Conservation (phyloP, 2,113 vertebrate species). For the Pseudopipra pipra region DNA sequence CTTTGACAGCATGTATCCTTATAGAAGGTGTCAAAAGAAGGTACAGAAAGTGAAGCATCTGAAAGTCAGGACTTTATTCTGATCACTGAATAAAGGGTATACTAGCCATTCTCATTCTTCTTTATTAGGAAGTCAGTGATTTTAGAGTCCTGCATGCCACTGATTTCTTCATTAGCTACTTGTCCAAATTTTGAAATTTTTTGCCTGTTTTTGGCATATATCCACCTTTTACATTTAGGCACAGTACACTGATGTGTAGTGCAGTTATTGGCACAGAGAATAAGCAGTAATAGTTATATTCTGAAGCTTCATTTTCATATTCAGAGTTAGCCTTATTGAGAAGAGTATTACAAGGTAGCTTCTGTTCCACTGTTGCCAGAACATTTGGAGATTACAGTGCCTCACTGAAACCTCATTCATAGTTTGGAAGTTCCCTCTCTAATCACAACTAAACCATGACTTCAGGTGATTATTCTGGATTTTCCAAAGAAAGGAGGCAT, state of each 20-base stretch:
- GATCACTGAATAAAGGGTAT: neutral
- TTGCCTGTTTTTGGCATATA: neutral
- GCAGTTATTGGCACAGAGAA: neutral
- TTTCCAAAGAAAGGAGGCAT: neutral
- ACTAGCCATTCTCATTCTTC: neutral
- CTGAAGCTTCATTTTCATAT: neutral
- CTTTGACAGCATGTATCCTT: neutral
- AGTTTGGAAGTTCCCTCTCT: neutral
- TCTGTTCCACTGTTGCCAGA: neutral
- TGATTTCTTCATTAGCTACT: neutral
- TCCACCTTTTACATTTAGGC: fast-evolving
- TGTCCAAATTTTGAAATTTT: neutral
- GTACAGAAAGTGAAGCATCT: neutral
- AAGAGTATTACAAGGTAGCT: neutral
- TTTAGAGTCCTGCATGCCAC: neutral
- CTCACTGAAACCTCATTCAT: fast-evolving
- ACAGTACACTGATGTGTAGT: neutral
- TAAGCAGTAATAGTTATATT: neutral
- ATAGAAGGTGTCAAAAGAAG: neutral
- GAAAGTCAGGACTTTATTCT: neutral
- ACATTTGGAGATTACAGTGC: neutral
- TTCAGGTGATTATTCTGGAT: neutral
- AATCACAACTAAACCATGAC: neutral
- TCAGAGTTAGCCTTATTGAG: neutral
- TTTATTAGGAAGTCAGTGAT: neutral